A percentile compares a stretch with the other conserved stretches of the same genome.
Conservation (phyloP, 2,797 vertebrate genomes). For the Gambelia wislizenii region DNA sequence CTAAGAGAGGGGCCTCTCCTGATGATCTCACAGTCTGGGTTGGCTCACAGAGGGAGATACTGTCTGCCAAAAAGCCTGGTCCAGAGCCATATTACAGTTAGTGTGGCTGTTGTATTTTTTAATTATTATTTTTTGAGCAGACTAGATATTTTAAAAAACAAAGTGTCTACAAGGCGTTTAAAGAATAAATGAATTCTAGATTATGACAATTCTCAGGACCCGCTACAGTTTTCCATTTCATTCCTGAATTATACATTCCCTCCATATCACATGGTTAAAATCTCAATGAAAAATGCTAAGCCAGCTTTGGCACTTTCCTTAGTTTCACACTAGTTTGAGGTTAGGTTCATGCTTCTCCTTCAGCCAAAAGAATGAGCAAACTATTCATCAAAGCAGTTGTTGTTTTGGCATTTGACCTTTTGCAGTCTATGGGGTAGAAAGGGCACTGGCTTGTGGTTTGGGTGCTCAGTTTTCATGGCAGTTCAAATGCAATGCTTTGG, state of each 20-base stretch:
- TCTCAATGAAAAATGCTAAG: constrained; percentile 41
- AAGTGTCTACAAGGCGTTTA: not conserved
- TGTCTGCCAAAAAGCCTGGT: too few species aligned
- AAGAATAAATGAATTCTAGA: not conserved
- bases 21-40: too few species aligned
- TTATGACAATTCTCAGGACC: not conserved
- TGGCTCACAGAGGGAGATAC: too few species aligned
- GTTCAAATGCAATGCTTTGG: constrained; percentile 48
- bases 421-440: not conserved
- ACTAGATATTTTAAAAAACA: too few species aligned
- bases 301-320: constrained; percentile 22
- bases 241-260: constrained; percentile 22
- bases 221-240: constrained; percentile 24
- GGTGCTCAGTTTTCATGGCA: not conserved
- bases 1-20: too few species aligned
- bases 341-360: too few species aligned
- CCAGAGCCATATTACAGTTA: too few species aligned
- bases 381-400: constrained; percentile 32
- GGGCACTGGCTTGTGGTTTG: not conserved
- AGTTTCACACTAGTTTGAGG: rapidly evolving
- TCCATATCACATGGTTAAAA: constrained; percentile 43
- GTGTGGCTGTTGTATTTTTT: too few species aligned
- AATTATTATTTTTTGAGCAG: too few species aligned
- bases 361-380: constrained; percentile 37
- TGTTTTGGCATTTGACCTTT: constrained; percentile 25